A percentile compares a stretch with the other conserved stretches of the same genome.
These are phyloP conservation scores for Scarus forsteni DNA, from an alignment of 2,797 vertebrate genomes.

Conservation along the genomic window DNA sequence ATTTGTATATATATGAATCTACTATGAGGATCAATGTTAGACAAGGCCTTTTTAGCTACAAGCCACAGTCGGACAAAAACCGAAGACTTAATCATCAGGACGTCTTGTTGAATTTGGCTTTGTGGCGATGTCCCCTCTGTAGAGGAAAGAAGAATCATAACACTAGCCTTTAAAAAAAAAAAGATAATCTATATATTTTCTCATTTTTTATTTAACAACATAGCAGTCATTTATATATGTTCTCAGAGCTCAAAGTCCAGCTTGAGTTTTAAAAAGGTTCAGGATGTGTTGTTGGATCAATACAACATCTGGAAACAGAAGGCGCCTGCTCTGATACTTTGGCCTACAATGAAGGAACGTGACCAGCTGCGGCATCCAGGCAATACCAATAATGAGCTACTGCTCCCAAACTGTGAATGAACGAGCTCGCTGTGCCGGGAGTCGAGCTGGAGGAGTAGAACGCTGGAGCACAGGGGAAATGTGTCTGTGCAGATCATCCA, in stretches of 20 bases:
- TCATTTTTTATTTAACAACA: slow-evolving; percentile 80
- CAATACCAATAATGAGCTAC: slow-evolving; percentile 58
- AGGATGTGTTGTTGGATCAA: slow-evolving; percentile 35
- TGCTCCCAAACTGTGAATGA: slow-evolving; percentile 80
- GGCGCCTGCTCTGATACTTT: slow-evolving; percentile 32
- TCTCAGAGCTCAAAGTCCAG: slow-evolving; percentile 55
- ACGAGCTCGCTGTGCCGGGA: slow-evolving; percentile 44
- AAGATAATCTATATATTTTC: slow-evolving; percentile 72
- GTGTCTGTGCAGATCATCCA: slow-evolving; percentile 49
- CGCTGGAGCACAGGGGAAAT: slow-evolving; percentile 47
- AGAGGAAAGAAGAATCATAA: slow-evolving; percentile 58
- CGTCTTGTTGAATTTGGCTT: slow-evolving; percentile 57
- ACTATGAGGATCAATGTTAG: slow-evolving; percentile 64
- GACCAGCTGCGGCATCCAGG: slow-evolving; percentile 43
- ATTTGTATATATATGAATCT: slow-evolving; percentile 80
- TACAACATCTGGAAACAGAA: slow-evolving; percentile 32
- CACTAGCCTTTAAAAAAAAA: slow-evolving; percentile 63
- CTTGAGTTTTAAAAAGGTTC: slow-evolving; percentile 53
- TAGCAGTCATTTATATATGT: slow-evolving; percentile 59
- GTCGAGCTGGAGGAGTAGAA: slow-evolving; percentile 55
- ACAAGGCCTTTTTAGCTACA: slow-evolving; percentile 69
- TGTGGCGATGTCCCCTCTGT: slow-evolving; percentile 44
- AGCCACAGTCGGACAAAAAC: slow-evolving; percentile 56
- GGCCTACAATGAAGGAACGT: slow-evolving; percentile 58
- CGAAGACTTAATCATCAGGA: slow-evolving; percentile 35